phyloP scores from a whole-genome alignment of 2,113 vertebrate species.

The Labeo rohita region DNA sequence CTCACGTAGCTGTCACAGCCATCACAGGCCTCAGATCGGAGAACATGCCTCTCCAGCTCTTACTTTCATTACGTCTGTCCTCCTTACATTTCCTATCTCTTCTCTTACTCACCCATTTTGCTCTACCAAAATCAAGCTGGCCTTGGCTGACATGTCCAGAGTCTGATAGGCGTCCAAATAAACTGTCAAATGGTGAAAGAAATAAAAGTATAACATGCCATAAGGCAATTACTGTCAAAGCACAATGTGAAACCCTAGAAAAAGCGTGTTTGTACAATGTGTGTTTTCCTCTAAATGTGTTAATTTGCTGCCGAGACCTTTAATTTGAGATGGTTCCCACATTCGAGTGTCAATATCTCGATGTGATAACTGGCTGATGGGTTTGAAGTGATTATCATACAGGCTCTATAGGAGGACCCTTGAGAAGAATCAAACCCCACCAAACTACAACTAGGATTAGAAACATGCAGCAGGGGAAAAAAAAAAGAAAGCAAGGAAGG shows the following conservation, averaged over 20 bases:
- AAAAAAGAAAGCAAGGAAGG: neutral
- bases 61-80: constrained; percentile 50
- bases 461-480: neutral
- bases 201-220: constrained; percentile 41
- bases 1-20: constrained; percentile 39
- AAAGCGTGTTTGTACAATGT: neutral
- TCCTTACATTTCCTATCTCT: constrained; percentile 25
- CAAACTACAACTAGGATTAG: constrained; percentile 41
- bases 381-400: constrained; percentile 37
- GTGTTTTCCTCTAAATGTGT: constrained; percentile 7
- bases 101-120: constrained; percentile 16
- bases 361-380: constrained; percentile 30
- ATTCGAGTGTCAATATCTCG: constrained; percentile 32
- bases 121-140: constrained; percentile 30
- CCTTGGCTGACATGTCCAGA: constrained; percentile 16
- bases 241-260: constrained; percentile 26
- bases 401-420: constrained; percentile 13
- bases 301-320: constrained; percentile 11
- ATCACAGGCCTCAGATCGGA: constrained; percentile 34
- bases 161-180: constrained; percentile 43
- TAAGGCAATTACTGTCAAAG: constrained; percentile 52
- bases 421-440: constrained; percentile 22
- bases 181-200: constrained; percentile 41
- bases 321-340: constrained; percentile 37
- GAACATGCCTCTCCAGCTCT: constrained; percentile 36